These are phyloP conservation scores for Bombyx mandarina DNA, from an alignment of 1,140 invertebrate genomes.

Conservation along the genomic window DNA sequence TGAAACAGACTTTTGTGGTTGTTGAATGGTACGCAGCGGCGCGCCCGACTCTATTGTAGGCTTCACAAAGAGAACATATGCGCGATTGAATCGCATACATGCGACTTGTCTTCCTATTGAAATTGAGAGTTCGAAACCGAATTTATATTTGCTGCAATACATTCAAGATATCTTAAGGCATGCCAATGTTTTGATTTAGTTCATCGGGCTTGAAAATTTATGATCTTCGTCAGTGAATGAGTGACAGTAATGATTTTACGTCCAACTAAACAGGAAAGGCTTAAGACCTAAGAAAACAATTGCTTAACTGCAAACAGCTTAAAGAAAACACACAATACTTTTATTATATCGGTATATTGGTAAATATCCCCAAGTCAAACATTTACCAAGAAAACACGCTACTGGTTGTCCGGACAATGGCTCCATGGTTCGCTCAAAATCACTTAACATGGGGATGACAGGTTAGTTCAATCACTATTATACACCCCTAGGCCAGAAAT, in stretches of 20 bases:
- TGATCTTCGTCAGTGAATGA: too few species aligned
- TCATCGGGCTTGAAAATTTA: background rate
- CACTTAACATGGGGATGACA: conserved; percentile 69
- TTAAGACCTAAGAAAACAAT: conserved; percentile 46
- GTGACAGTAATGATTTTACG: too few species aligned
- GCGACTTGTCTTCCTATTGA: conserved; percentile 42
- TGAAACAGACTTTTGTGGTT: conserved; percentile 59
- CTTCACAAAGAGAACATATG: conserved; percentile 53
- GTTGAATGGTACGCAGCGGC: conserved; percentile 50
- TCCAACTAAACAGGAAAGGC: conserved; percentile 17
- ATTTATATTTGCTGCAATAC: background rate
- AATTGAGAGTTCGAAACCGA: conserved; percentile 37
- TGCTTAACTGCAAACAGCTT: conserved; percentile 29
- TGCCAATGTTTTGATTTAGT: background rate
- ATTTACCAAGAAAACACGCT: conserved; percentile 65
- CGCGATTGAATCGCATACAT: conserved; percentile 52
- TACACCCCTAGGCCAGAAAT: conserved; percentile 55
- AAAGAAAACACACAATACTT: conserved; percentile 35
- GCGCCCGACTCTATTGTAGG: conserved; percentile 34
- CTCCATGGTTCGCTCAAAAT: conserved; percentile 55
- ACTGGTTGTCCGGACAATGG: conserved; percentile 61
- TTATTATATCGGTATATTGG: conserved; percentile 45
- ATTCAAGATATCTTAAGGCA: background rate
- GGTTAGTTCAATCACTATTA: conserved; percentile 67
- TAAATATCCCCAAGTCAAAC: conserved; percentile 61